Base-by-base conservation (phyloP, 2,888 invertebrate genomes). In the Agapostemon virescens region DNA sequence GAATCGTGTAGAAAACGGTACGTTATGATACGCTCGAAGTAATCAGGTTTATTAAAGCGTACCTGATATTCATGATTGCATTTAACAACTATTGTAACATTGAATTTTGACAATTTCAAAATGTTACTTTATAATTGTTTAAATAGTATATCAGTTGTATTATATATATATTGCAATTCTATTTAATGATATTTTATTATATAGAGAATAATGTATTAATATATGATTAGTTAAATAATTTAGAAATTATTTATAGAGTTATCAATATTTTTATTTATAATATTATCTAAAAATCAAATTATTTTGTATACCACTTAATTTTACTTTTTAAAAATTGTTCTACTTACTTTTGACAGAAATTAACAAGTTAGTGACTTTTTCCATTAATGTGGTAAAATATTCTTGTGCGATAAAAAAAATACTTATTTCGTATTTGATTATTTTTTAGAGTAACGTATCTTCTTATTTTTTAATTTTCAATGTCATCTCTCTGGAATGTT, bases 1-100 rank as follows among this genome's bases (percentile, higher is more conserved):
- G 68, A 79, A 72, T 63, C 72, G 15, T 30, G 17, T 74, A 66
- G 69, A 80, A 74, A 77, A 80, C 66, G 58, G 66, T 69, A 26
- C 49, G 61, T 80, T 66, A 61, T 36, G 69, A 74, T 40, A 69
- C 69, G 81, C 58, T 74, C 13, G 20, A 69, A 30, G 30, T 74
- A 69, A 13, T 64, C 17, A 68, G 30, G 40, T 69, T 66, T 69
- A 23, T 13, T 49, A 52, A 36, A 36, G 42, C 23, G 36, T 30
- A 49, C 36, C 13, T 67, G 42, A 61, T 20, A 69, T 30, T 26
- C 7, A 70, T 40, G n/a, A 6, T 63, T 5, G 13, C 11, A 36
- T n/a, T 63, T 36, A 63, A 36, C n/a, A 11, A 36, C n/a, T n/a
- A 63, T 36, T 63, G 9, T 17, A 26, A 52, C 38, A 58, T 17